Conservation (phyloP, 1,140 invertebrate species). For the Melipona quadrifasciata region DNA sequence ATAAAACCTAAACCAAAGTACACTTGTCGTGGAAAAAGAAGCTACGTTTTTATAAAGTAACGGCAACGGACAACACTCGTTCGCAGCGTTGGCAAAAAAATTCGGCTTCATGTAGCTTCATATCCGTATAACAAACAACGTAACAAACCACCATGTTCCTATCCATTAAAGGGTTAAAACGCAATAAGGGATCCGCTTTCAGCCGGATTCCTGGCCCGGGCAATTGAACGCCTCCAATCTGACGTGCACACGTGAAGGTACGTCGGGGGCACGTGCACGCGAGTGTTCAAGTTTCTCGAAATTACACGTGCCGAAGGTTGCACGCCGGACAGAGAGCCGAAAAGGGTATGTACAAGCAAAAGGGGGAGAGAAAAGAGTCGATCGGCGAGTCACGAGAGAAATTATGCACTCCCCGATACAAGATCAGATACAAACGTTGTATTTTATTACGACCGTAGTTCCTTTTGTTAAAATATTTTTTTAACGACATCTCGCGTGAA, state of each 20-base stretch:
- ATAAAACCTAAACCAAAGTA: background rate
- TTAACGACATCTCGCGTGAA: no score
- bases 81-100: background rate
- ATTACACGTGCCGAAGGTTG: conserved; percentile 23
- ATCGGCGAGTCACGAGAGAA: background rate
- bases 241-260: conserved; percentile 22
- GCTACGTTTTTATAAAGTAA: background rate
- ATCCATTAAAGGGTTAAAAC: conserved; percentile 13
- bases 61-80: background rate
- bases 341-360: background rate
- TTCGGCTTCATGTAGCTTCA: background rate
- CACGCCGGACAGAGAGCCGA: background rate
- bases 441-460: background rate
- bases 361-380: background rate
- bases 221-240: conserved; percentile 7
- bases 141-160: conserved; percentile 9
- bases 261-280: conserved; percentile 1
- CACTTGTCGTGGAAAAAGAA: background rate
- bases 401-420: background rate
- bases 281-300: conserved; percentile 16
- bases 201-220: background rate
- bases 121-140: background rate
- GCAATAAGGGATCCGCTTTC: conserved; percentile 7
- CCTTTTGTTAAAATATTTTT: background rate
- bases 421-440: background rate